A percentile compares a stretch with the other conserved stretches of the same genome.
These are phyloP conservation scores for Sipha flava DNA, from an alignment of 1,140 invertebrate species.

Conservation along the genomic window DNA sequence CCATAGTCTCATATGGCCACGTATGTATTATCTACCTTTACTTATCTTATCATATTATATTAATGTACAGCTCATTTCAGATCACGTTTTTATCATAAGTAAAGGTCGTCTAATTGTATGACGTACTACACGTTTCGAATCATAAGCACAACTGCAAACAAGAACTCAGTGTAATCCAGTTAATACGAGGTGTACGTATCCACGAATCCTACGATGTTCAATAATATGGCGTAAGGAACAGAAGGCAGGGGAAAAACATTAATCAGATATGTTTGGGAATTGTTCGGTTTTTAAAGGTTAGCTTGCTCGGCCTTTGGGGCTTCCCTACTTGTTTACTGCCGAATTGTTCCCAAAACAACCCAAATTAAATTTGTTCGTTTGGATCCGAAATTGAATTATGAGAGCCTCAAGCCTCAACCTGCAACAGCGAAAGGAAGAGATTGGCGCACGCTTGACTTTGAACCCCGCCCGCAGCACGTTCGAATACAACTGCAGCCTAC, in stretches of 20 bases:
- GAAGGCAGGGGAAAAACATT: not conserved
- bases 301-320: not conserved
- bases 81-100: constrained; percentile 8
- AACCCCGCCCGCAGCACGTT: not conserved
- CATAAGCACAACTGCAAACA: not conserved
- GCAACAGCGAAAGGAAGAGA: not conserved
- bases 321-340: constrained; percentile 11
- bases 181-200: not conserved
- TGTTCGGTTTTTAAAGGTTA: constrained; percentile 20
- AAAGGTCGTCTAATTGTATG: not conserved
- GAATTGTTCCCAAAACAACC: constrained; percentile 18
- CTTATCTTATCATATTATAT: not conserved
- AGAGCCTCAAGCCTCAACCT: not conserved
- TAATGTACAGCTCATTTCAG: not conserved
- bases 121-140: not conserved
- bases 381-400: constrained; percentile 20
- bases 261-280: constrained; percentile 6
- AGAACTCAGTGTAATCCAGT: not conserved
- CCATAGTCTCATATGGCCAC: not conserved
- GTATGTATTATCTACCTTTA: not conserved
- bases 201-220: not conserved
- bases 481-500: not conserved
- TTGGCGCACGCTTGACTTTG: not conserved
- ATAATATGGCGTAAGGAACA: not conserved
- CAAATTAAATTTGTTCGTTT: constrained; percentile 27